phyloP scores from a whole-genome alignment of 2,113 vertebrate genomes.

The Glaucidium brasilianum region DNA sequence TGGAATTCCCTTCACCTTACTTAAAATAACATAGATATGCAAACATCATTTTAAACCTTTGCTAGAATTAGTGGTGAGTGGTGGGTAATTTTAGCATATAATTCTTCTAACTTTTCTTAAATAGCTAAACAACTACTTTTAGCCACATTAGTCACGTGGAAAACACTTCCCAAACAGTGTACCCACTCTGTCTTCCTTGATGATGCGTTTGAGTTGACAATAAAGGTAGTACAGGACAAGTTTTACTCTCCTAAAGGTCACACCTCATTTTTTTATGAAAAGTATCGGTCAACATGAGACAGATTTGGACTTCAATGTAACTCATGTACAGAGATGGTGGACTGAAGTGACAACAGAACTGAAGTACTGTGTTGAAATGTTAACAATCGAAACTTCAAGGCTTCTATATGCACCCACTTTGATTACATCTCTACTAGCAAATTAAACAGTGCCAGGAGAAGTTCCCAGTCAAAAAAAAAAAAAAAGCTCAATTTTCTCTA shows the following conservation, averaged over 20 bases:
- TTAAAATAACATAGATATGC: rapidly evolving
- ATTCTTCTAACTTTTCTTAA: neutral
- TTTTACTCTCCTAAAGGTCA: neutral
- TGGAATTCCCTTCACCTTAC: neutral
- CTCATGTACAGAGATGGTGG: neutral
- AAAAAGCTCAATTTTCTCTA: neutral
- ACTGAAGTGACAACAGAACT: neutral
- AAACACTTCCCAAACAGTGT: neutral
- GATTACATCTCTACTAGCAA: neutral
- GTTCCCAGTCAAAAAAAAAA: neutral
- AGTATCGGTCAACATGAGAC: neutral
- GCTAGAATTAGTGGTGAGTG: neutral
- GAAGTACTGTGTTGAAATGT: neutral
- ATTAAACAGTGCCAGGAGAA: neutral
- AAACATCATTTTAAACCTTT: neutral
- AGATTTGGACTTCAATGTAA: neutral
- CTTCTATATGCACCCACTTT: neutral
- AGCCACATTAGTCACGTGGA: neutral
- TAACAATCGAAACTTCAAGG: neutral
- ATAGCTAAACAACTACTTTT: neutral
- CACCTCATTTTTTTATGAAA: neutral
- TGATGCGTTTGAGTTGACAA: neutral
- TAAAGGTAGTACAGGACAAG: neutral
- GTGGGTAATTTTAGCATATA: neutral
- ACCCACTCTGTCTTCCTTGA: neutral